A percentile compares a stretch with the other conserved stretches of the same genome.
Evolutionary conservation across 2,797 vertebrate genomes (phyloP).

Genomic region (Chromobotia macracanthus): DNA sequence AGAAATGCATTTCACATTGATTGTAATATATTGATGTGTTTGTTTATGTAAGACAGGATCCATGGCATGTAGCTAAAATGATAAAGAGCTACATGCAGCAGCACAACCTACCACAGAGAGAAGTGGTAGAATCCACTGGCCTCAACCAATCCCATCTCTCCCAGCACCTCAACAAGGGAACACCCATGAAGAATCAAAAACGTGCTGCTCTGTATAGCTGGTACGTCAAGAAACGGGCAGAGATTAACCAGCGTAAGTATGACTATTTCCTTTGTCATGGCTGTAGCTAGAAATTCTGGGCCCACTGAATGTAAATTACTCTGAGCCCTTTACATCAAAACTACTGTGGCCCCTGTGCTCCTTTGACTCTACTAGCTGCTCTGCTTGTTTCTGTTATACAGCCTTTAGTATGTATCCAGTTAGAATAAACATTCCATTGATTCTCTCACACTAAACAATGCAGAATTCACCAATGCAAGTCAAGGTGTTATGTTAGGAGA

Average conservation of each 20-base stretch:
- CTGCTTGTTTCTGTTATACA: background rate
- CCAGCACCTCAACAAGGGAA: conserved; percentile 99
- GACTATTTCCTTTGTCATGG: background rate
- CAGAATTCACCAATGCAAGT: conserved; percentile 95
- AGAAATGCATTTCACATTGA: too few relatives aligned
- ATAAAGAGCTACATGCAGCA: conserved; percentile 98
- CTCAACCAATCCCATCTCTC: conserved; percentile 99
- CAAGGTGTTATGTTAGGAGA: conserved; percentile 84
- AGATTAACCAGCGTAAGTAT: conserved; percentile 98
- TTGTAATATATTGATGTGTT: conserved; percentile 8
- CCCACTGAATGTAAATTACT: too few relatives aligned
- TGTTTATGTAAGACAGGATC: conserved; percentile 83
- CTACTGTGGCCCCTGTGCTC: too few relatives aligned
- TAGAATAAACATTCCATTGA: background rate
- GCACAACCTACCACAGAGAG: conserved; percentile 96
- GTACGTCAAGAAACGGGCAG: conserved; percentile 96
- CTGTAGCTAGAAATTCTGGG: too few relatives aligned
- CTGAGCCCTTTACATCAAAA: too few relatives aligned
- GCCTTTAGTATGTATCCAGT: background rate
- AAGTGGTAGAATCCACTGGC: conserved; percentile 97
- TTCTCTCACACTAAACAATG: conserved; percentile 3
- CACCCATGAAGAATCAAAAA: conserved; percentile 99
- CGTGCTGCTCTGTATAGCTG: conserved; percentile 94
- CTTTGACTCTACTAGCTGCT: too few relatives aligned
- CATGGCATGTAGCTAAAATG: conserved; percentile 96